A percentile compares a stretch with the other conserved stretches of the same genome.
Evolutionary conservation across 2,888 invertebrate species (phyloP).

Genomic region (Euproctis similis): DNA sequence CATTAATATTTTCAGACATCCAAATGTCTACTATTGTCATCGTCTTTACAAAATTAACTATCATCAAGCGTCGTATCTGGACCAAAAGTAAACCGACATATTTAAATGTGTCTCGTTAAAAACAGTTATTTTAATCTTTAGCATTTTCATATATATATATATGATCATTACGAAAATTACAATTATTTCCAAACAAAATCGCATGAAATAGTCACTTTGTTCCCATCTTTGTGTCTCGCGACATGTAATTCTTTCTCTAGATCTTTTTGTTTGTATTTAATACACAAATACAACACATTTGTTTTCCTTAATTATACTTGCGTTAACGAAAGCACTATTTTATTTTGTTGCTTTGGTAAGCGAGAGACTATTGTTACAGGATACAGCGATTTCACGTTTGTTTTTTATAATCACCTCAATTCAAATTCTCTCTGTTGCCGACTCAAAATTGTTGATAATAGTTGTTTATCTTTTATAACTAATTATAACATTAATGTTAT

Average conservation of each 20-base stretch:
- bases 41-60: no score
- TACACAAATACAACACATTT: slow-evolving; percentile 44
- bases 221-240: slow-evolving; percentile 25
- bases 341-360: slow-evolving; percentile 10
- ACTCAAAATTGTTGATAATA: no score
- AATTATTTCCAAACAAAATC: slow-evolving; percentile 14
- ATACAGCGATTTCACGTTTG: slow-evolving; percentile 9
- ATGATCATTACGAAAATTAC: slow-evolving; percentile 17
- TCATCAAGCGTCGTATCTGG: no score
- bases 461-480: no score
- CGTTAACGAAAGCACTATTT: slow-evolving; percentile 15
- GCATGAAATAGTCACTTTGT: slow-evolving; percentile 13
- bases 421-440: no score
- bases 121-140: slow-evolving; percentile 20
- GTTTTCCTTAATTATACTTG: slow-evolving; percentile 48
- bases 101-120: slow-evolving; percentile 17
- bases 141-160: slow-evolving; percentile 5
- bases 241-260: no score
- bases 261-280: slow-evolving; percentile 47
- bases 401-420: no score
- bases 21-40: no score
- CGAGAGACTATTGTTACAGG: slow-evolving; percentile 3
- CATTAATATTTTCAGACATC: no score
- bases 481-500: no score
- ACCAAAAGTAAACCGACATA: background rate